Evolutionary conservation across 2,888 invertebrate species (phyloP).

Genomic region (Melipona beecheii): DNA sequence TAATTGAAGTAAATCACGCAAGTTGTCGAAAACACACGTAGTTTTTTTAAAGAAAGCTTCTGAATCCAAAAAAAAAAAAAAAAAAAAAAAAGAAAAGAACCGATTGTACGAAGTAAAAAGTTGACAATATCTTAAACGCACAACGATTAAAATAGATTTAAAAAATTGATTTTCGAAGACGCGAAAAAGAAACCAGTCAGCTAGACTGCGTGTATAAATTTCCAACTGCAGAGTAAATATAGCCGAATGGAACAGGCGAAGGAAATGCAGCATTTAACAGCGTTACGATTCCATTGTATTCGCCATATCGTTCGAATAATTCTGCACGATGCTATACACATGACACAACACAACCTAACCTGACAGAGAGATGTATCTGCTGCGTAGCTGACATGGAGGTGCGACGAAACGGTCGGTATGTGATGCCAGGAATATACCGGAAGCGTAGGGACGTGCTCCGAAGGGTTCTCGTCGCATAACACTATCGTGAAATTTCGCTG

Average conservation of each 20-base stretch:
- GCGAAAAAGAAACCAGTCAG: not conserved
- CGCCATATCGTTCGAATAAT: slow-evolving; percentile 52
- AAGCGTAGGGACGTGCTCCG: slow-evolving; percentile 68
- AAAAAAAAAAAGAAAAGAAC: too few species aligned
- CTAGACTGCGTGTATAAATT: not conserved
- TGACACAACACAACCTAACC: slow-evolving; percentile 28
- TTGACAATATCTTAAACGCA: too few species aligned
- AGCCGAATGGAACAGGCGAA: not conserved
- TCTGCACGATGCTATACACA: slow-evolving; percentile 27
- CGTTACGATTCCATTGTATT: slow-evolving; percentile 27
- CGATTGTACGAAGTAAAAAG: too few species aligned
- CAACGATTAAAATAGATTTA: too few species aligned
- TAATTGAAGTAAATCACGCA: too few species aligned
- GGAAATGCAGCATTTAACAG: slow-evolving; percentile 5
- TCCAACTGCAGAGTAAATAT: not conserved
- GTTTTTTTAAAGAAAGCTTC: too few species aligned
- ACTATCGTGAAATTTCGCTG: slow-evolving; percentile 68
- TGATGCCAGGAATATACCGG: slow-evolving; percentile 68
- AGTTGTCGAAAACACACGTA: too few species aligned
- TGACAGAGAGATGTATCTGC: slow-evolving; percentile 41
- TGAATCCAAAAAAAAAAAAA: too few species aligned
- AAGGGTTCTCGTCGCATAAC: slow-evolving; percentile 71
- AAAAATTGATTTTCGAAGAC: too few species aligned
- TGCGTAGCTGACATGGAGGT: slow-evolving; percentile 59
- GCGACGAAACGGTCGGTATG: slow-evolving; percentile 72